These are phyloP conservation scores for Alosa alosa DNA, from an alignment of 2,113 vertebrate genomes.

Conservation along the genomic window DNA sequence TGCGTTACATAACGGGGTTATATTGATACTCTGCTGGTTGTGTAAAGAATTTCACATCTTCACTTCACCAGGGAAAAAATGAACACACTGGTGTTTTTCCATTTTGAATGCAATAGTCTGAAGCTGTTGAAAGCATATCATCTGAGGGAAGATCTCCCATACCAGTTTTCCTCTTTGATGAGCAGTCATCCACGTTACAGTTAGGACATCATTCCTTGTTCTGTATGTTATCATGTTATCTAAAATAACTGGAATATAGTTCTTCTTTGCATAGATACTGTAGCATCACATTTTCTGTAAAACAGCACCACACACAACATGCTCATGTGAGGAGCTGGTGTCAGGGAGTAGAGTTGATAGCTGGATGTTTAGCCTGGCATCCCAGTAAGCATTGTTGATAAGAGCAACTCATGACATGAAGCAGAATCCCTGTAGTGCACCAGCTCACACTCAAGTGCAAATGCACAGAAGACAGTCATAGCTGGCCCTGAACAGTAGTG, in stretches of 20 bases:
- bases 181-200: no score
- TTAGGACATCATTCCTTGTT: no score
- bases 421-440: not conserved
- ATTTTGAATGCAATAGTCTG: conserved; percentile 37
- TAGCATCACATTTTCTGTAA: not conserved
- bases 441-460: not conserved
- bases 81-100: conserved; percentile 53
- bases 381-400: not conserved
- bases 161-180: no score
- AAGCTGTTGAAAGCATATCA: conserved; percentile 54
- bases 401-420: not conserved
- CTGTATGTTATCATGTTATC: no score
- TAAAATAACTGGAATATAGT: no score
- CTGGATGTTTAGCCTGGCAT: not conserved
- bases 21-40: conserved; percentile 59
- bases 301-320: not conserved
- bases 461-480: not conserved
- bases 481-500: not conserved
- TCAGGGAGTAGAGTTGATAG: not conserved
- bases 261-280: not conserved
- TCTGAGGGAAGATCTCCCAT: not conserved
- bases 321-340: not conserved
- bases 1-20: conserved; percentile 53
- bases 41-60: conserved; percentile 48
- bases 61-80: conserved; percentile 57